These are phyloP conservation scores for Crotalus tigris DNA, from an alignment of 2,113 vertebrate genomes.

Conservation along the genomic window DNA sequence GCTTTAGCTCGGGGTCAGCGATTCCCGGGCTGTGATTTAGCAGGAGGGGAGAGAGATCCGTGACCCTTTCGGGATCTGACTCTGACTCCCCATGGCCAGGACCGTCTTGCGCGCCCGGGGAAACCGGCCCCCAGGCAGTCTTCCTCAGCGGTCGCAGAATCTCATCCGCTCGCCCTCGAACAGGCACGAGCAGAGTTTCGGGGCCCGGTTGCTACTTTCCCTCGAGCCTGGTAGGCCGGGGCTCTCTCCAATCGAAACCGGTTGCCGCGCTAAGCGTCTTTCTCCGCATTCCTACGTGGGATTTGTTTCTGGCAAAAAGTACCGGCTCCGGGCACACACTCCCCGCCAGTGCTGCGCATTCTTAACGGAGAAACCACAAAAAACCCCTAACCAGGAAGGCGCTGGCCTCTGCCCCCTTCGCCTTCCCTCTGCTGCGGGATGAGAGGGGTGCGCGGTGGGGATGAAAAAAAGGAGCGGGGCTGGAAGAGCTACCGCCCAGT, in stretches of 20 bases:
- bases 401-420: not conserved
- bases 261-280: not conserved
- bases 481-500: not conserved
- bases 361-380: not conserved
- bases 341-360: not conserved
- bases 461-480: not conserved
- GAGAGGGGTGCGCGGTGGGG: not conserved
- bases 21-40: not conserved
- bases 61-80: not conserved
- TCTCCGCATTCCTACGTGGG: not conserved
- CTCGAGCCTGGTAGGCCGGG: not conserved
- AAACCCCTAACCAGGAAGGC: not conserved
- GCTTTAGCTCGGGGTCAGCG: not conserved
- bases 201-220: not conserved
- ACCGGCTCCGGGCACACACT: not conserved
- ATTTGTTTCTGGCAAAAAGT: not conserved
- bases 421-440: not conserved
- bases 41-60: not conserved
- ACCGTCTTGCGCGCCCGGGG: not conserved
- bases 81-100: not conserved
- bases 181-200: not conserved
- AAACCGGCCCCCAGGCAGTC: not conserved
- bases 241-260: not conserved
- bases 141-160: not conserved
- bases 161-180: not conserved